Percentiles rank a stretch among this genome's conserved stretches.
Conservation (phyloP, 2,797 vertebrate species). For the Champsocephalus esox region DNA sequence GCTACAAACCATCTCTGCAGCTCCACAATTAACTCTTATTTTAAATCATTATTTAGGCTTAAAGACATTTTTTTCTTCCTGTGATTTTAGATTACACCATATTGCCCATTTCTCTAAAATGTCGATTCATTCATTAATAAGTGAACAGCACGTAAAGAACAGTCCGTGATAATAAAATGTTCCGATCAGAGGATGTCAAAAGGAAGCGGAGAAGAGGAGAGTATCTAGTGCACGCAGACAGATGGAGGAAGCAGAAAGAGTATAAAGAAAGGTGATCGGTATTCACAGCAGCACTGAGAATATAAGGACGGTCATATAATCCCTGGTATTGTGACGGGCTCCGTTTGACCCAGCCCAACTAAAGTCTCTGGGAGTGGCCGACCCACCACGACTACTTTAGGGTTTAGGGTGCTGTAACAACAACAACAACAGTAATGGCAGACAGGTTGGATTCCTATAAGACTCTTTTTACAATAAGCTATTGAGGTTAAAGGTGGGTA, state of each 20-base stretch:
- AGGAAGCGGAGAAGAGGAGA: not conserved
- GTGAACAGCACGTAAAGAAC: not conserved
- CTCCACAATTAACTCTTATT: no score
- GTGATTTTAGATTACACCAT: no score
- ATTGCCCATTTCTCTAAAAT: no score
- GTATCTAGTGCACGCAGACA: not conserved
- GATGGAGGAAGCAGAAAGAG: conserved; percentile 3
- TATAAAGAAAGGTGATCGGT: conserved; percentile 15
- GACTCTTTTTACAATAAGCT: not conserved
- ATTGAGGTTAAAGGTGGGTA: no score
- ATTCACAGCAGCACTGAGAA: conserved; percentile 30
- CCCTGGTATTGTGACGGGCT: not conserved
- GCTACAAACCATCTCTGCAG: no score
- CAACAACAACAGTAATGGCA: conserved; percentile 19
- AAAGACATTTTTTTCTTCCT: no score
- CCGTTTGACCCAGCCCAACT: conserved; percentile 30
- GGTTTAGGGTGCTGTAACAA: conserved; percentile 31
- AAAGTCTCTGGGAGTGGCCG: conserved; percentile 50
- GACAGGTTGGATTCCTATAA: no score
- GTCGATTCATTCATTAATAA: not conserved
- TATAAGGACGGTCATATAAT: no score
- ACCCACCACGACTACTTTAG: conserved; percentile 26
- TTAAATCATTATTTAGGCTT: no score
- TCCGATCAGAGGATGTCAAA: conserved; percentile 1
- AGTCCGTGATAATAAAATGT: conserved; percentile 19